A percentile compares a stretch with the other conserved stretches of the same genome.
These are phyloP conservation scores for Ophioninae sp. DNA, from an alignment of 2,888 invertebrate genomes.

Conservation along the genomic window DNA sequence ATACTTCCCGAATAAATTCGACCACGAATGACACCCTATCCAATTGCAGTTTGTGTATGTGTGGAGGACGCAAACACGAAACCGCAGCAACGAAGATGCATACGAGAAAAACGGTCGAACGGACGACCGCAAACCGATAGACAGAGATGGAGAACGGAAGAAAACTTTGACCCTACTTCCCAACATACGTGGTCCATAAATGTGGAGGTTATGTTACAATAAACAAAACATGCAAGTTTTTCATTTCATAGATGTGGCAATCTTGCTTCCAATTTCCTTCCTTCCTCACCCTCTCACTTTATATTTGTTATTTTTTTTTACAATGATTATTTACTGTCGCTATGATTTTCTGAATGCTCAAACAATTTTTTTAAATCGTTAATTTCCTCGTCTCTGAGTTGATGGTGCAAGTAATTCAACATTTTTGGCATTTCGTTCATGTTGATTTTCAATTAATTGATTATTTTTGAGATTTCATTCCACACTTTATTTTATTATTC, in stretches of 20 bases:
- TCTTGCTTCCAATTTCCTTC: background rate
- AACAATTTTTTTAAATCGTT: too few relatives aligned
- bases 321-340: background rate
- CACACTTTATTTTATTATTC: background rate
- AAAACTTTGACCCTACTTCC: constrained; percentile 36
- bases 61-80: background rate
- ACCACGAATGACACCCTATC: background rate
- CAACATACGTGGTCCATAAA: constrained; percentile 33
- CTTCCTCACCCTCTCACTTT: background rate
- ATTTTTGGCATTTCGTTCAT: background rate
- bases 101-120: constrained; percentile 33
- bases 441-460: background rate
- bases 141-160: constrained; percentile 4
- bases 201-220: constrained; percentile 33
- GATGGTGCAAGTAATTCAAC: background rate
- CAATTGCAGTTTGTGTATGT: background rate
- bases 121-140: background rate
- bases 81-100: background rate
- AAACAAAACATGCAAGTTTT: constrained; percentile 23
- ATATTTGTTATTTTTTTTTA: background rate
- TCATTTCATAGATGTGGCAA: background rate
- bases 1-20: background rate
- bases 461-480: background rate
- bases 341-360: background rate
- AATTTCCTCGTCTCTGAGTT: background rate